phyloP scores from a whole-genome alignment of 2,113 vertebrate genomes.

The Physeter macrocephalus region DNA sequence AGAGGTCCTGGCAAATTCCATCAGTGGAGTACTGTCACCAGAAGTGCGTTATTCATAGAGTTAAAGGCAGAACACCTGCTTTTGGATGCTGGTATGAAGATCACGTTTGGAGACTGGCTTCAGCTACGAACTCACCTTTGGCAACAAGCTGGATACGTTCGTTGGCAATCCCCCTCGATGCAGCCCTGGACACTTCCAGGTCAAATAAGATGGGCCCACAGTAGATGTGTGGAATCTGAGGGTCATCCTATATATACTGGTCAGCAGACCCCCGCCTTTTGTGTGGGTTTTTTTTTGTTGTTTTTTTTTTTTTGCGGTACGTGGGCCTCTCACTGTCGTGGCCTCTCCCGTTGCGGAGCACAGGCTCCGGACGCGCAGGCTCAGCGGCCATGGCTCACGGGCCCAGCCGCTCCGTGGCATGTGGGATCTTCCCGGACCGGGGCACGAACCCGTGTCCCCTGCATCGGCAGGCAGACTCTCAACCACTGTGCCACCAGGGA shows the following conservation, averaged over 20 bases:
- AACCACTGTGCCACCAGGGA: no score
- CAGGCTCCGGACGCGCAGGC: no score
- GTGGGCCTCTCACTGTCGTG: no score
- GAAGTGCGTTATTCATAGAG: conserved; percentile 88
- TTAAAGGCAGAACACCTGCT: conserved; percentile 80
- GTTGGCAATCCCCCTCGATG: conserved; percentile 86
- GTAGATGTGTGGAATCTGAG: conserved; percentile 90
- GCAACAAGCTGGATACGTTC: conserved; percentile 88
- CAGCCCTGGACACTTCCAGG: conserved; percentile 86
- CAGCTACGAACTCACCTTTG: conserved; percentile 87
- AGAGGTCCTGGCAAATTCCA: conserved; percentile 89
- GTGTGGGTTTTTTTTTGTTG: no score
- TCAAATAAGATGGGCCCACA: conserved; percentile 84
- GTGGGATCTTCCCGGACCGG: no score
- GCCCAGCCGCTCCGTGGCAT: no score
- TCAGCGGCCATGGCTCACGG: no score
- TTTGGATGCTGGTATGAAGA: neutral
- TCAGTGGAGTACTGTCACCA: conserved; percentile 88
- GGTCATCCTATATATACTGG: conserved; percentile 87
- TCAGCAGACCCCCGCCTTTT: conserved; percentile 87
- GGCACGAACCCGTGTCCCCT: no score
- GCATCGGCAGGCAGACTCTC: no score
- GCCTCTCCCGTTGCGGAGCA: no score
- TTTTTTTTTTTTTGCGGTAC: no score
- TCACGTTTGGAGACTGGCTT: conserved; percentile 84